Evolutionary conservation across 2,113 vertebrate species (phyloP), one percentile per base, ranked within the genome.

Genomic region (Phoenicopterus ruber): DNA sequence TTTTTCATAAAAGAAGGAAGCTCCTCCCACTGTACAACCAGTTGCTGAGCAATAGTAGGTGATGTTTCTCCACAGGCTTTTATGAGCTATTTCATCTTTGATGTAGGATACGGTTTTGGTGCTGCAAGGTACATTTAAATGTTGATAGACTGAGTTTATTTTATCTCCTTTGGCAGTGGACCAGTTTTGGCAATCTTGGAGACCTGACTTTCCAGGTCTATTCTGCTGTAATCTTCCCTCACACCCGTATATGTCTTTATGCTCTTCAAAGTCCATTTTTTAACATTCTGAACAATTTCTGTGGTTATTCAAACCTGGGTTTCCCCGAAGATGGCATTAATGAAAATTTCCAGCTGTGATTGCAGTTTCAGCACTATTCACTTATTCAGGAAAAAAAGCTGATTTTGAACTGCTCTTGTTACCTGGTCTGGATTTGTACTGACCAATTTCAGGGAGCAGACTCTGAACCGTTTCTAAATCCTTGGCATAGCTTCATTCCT

Each of bases 201-300:
- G 42, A 24, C 26, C 11, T 58, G 65, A 40, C 31, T 58, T 15
- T 84, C 13, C 11, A 42, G 20, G 8, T 62, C 11, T 79, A 2
- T 55, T 82, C 4, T 20, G 34, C 10, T 76, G 11, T 86, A 29
- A 52, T 57, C 44, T 79, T 66, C 26, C 17, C 10, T 82, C 25
- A 8, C 3, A 25, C 6, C 4, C 11, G 3, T 62, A 8, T 0
- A 0, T 24, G 12, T 34, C 32, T 72, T 69, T n/a, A 38, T 28
- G 54, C 1, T 88, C 57, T 61, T 93, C 8, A 24, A 3, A 57
- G 5, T 11, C 50, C 4, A 1, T 40, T 8, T 61, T 86, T n/a
- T 40, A 44, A 47, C 6, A 7, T 82, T 82, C 17, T 47, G 26
- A 52, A 47, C 7, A 18, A 34, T 61, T 88, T 44, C 4, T 9